phyloP scores from a whole-genome alignment of 2,113 vertebrate species.

The Microcebus griseorufus region DNA sequence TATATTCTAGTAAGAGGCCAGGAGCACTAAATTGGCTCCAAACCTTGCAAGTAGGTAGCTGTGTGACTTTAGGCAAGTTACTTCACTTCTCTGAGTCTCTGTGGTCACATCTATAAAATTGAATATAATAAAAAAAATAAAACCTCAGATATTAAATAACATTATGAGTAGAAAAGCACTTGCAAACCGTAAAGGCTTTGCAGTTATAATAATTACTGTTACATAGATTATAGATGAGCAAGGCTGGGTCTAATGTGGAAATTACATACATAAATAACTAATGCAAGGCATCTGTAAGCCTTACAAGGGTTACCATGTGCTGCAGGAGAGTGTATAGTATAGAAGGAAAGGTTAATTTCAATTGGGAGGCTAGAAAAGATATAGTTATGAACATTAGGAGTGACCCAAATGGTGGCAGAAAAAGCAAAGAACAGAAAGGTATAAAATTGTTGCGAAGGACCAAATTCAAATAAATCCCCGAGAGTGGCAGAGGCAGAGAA shows the following conservation, averaged over 20 bases:
- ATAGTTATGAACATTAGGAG: not conserved
- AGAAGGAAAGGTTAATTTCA: not conserved
- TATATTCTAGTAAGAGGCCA: not conserved
- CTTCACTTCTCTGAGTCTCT: not conserved
- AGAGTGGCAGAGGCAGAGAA: constrained; percentile 39
- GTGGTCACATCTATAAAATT: not conserved
- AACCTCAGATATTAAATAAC: constrained; percentile 44
- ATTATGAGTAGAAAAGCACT: constrained; percentile 2
- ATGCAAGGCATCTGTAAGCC: not conserved
- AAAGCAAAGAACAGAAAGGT: constrained; percentile 3
- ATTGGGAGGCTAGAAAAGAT: not conserved
- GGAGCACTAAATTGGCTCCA: not conserved
- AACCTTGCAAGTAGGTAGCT: not conserved
- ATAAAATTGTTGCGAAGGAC: constrained; percentile 21
- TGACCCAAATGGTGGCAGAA: not conserved
- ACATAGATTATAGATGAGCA: constrained; percentile 53
- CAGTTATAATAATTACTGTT: constrained; percentile 5
- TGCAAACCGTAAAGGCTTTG: not conserved
- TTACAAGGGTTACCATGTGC: not conserved
- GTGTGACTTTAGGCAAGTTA: not conserved
- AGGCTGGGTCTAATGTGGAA: constrained; percentile 1
- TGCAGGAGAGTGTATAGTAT: not conserved
- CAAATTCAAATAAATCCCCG: constrained; percentile 61
- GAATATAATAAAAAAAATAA: not conserved
- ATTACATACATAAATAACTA: constrained; percentile 32